Evolutionary conservation across 1,140 invertebrate species (phyloP).

Genomic region (Bombyx mandarina): DNA sequence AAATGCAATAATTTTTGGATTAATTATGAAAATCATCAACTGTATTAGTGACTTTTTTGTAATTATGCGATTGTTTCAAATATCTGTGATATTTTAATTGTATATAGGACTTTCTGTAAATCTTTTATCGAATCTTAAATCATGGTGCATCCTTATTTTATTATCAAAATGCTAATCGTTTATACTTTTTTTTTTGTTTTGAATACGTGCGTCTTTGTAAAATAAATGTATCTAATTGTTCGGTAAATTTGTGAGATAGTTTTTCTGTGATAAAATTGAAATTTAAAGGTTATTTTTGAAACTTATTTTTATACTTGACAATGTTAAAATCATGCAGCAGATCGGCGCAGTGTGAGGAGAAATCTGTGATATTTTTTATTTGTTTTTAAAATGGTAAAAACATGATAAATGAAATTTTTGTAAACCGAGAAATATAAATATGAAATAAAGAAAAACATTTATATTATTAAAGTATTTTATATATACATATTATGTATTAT

Average conservation of each 20-base stretch:
- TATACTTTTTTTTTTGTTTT: constrained; percentile 24
- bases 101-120: constrained; percentile 45
- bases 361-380: too few relatives aligned
- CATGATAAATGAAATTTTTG: too few relatives aligned
- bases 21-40: constrained; percentile 1
- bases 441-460: too few relatives aligned
- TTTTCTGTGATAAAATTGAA: constrained; percentile 4
- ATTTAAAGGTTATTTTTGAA: constrained; percentile 32
- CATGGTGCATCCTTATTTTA: constrained; percentile 32
- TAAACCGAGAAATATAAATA: too few relatives aligned
- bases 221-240: not conserved
- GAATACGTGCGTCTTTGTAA: constrained; percentile 19
- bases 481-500: too few relatives aligned
- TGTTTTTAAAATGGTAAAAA: too few relatives aligned
- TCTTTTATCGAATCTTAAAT: constrained; percentile 45
- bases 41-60: constrained; percentile 7
- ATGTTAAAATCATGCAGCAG: too few relatives aligned
- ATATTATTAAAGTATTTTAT: too few relatives aligned
- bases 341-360: too few relatives aligned
- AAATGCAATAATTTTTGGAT: constrained; percentile 12
- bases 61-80: constrained; percentile 2
- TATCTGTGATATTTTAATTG: constrained; percentile 39
- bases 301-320: too few relatives aligned
- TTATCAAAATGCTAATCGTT: constrained; percentile 18
- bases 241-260: constrained; percentile 4